phyloP scores from a whole-genome alignment of 2,113 vertebrate genomes.

The Morone saxatilis region DNA sequence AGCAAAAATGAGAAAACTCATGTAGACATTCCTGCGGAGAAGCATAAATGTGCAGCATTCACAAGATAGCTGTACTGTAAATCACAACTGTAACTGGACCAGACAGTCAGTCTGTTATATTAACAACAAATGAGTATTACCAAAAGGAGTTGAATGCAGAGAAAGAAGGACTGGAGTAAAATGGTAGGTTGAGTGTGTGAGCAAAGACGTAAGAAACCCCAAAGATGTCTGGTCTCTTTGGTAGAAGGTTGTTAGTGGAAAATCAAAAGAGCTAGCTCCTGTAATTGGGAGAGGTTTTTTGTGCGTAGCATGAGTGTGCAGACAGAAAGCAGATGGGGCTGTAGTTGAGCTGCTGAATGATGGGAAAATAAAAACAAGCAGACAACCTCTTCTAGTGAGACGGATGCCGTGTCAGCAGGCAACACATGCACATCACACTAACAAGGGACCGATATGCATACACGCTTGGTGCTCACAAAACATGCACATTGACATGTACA shows the following conservation, averaged over 20 bases:
- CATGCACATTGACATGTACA: constrained; percentile 1
- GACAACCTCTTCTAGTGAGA: constrained; percentile 49
- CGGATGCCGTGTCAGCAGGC: constrained; percentile 54
- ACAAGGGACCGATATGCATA: not conserved
- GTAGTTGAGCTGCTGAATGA: constrained; percentile 60
- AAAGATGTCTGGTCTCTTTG: not conserved
- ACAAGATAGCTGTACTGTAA: not conserved
- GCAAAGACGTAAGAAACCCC: constrained; percentile 3
- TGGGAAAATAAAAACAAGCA: constrained; percentile 47
- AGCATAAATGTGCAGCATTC: not conserved
- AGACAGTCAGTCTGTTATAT: not conserved
- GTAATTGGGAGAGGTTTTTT: constrained; percentile 22
- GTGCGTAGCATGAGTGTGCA: constrained; percentile 33
- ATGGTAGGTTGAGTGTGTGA: constrained; percentile 2
- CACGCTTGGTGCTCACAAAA: not conserved
- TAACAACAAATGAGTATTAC: not conserved
- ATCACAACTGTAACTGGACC: not conserved
- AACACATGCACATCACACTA: not conserved
- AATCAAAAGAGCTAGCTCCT: constrained; percentile 10
- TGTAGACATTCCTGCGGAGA: not conserved
- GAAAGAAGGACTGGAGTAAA: not conserved
- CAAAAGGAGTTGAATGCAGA: not conserved
- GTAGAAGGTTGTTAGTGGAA: constrained; percentile 8
- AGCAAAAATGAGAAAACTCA: not conserved
- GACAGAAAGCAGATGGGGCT: constrained; percentile 56